phyloP scores from a whole-genome alignment of 2,113 vertebrate species.

The Atherinomorus stipes region DNA sequence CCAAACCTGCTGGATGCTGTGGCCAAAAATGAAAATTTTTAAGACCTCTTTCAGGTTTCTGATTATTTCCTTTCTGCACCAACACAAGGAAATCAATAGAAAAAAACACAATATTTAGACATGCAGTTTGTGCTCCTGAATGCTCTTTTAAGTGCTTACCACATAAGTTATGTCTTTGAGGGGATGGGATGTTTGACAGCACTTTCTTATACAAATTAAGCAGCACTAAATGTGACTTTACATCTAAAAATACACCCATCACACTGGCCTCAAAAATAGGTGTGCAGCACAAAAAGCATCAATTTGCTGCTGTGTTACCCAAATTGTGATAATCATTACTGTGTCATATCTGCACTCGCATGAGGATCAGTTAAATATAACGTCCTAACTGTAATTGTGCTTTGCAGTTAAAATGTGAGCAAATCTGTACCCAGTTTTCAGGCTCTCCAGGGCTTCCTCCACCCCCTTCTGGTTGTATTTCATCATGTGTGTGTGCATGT shows the following conservation, averaged over 20 bases:
- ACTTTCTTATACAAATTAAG: conserved; percentile 44
- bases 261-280: conserved; percentile 47
- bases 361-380: conserved; percentile 34
- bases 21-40: not conserved
- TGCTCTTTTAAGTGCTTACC: not conserved
- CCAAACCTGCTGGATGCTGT: not conserved
- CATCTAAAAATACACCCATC: conserved; percentile 68
- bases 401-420: not conserved
- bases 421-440: conserved; percentile 90
- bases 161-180: not conserved
- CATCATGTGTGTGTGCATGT: conserved; percentile 99
- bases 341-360: not conserved
- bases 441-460: conserved; percentile 94
- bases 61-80: not conserved
- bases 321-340: conserved; percentile 14
- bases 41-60: not conserved
- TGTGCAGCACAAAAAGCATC: conserved; percentile 42
- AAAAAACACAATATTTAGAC: not conserved
- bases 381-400: not conserved
- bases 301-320: conserved; percentile 11
- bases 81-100: not conserved
- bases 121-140: not conserved
- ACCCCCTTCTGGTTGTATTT: conserved; percentile 98
- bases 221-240: conserved; percentile 19
- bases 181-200: conserved; percentile 36